Evolutionary conservation across 2,113 vertebrate genomes (phyloP).

Genomic region (Xiphophorus couchianus): DNA sequence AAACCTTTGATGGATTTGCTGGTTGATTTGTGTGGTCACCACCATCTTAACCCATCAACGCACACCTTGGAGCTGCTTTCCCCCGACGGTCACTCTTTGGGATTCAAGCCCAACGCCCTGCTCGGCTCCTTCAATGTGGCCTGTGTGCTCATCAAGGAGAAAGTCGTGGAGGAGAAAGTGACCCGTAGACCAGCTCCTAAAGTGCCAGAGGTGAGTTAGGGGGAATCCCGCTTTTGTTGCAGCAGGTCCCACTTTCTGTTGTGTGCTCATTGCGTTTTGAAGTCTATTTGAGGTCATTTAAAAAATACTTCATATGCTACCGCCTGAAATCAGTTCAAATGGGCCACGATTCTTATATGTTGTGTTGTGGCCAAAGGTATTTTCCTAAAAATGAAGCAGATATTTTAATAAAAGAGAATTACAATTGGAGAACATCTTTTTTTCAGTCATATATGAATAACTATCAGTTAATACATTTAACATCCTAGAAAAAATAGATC

Average conservation of each 20-base stretch:
- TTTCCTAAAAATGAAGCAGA: neutral
- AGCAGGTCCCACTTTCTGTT: neutral
- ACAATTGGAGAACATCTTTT: neutral
- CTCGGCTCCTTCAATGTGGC: slow-evolving; percentile 89
- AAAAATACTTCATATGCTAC: no score
- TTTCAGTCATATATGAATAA: neutral
- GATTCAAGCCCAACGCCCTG: slow-evolving; percentile 91
- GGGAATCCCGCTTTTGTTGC: neutral
- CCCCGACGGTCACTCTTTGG: slow-evolving; percentile 80
- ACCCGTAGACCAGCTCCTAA: slow-evolving; percentile 82
- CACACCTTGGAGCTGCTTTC: slow-evolving; percentile 90
- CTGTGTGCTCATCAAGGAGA: slow-evolving; percentile 89
- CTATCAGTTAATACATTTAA: neutral
- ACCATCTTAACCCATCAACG: slow-evolving; percentile 90
- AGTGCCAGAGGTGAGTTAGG: slow-evolving; percentile 88
- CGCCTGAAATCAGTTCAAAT: neutral
- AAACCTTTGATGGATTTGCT: slow-evolving; percentile 96
- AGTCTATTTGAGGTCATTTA: neutral
- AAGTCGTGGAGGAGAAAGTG: slow-evolving; percentile 85
- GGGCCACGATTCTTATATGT: neutral
- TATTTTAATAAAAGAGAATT: neutral
- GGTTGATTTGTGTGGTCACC: slow-evolving; percentile 92
- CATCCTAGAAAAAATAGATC: neutral
- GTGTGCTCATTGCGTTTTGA: neutral
- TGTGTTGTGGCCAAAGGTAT: neutral